Conservation (phyloP, 2,113 vertebrate genomes). For the Oryzias curvinotus region DNA sequence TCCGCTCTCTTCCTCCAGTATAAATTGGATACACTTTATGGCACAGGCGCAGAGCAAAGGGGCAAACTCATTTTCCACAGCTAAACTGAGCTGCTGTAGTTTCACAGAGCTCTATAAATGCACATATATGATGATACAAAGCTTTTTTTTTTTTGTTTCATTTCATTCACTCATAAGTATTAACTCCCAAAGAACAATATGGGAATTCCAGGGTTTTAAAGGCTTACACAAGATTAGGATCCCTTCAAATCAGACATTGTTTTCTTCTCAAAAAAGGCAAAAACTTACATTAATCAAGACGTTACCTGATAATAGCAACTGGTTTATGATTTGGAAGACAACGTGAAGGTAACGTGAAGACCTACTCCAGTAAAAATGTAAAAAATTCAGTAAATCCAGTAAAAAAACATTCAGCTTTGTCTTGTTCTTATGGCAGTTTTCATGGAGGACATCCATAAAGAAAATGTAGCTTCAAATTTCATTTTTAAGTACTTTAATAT, state of each 20-base stretch:
- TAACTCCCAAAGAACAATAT: neutral
- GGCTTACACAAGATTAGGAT: constrained; percentile 37
- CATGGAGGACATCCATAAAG: too few relatives aligned
- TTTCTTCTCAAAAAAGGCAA: neutral
- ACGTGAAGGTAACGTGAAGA: too few relatives aligned
- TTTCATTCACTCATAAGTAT: constrained; percentile 32
- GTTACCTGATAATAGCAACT: too few relatives aligned
- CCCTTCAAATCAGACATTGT: constrained; percentile 20
- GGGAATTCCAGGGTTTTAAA: constrained; percentile 12
- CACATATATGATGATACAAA: constrained; percentile 19
- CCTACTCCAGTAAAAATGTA: too few relatives aligned
- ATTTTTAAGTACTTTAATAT: too few relatives aligned
- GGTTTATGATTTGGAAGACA: too few relatives aligned
- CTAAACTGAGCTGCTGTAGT: constrained; percentile 3
- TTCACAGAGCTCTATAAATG: constrained; percentile 9
- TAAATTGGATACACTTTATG: constrained; percentile 38
- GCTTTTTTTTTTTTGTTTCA: constrained; percentile 5
- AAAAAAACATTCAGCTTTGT: too few relatives aligned
- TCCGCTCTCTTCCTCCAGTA: constrained; percentile 24
- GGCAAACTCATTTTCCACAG: constrained; percentile 48
- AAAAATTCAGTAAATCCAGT: too few relatives aligned
- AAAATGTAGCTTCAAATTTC: too few relatives aligned
- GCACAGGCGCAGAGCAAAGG: constrained; percentile 29
- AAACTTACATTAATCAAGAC: too few relatives aligned
- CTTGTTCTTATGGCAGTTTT: too few relatives aligned